Evolutionary conservation across 2,797 vertebrate genomes (phyloP), one percentile per base, ranked within the genome.

Genomic region (Hipposideros larvatus): DNA sequence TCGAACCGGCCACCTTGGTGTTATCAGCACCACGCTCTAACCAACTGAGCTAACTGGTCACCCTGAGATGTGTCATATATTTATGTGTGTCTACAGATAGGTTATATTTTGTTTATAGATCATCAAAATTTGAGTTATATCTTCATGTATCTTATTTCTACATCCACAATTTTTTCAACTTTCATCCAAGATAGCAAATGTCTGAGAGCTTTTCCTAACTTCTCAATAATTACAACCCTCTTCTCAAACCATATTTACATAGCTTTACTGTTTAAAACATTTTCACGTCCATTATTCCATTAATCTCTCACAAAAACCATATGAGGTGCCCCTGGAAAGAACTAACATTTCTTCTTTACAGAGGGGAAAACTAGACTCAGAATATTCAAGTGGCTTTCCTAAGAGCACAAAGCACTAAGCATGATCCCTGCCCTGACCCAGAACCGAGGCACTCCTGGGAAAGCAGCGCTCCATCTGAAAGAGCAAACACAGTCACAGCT

Each of bases 151-250:
- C 90, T 87, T 93, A 21, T 48, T 85, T 87, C 9, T 26, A 63
- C 0, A 73, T 16, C 65, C 78, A 57, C 55, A 16, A 82, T 28
- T 4, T 59, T 90, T 90, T 68, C 66, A 94, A n/a, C 65, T 87
- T 84, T 80, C 51, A 87, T 19, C 8, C 3, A 92, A 46, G 9
- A 31, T 51, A 82, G 5, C 34, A 87, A 90, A 51, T 43, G 8
- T n/a, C 22, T 31, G 14, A 73, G 66, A 84, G 63, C 68, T 84
- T 96, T 90, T 71, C 53, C 31, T 90, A 53, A 87, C 13, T 86
- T 82, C 65, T 84, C 48, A 84, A 75, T 5, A 75, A 37, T 37
- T 70, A 57, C 37, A 34, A 73, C 0, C 7, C 61, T 21, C 61
- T 91, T 83, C 51, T 51, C 41, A 92, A 93, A 75, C 15, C 15